Evolutionary conservation across 2,888 invertebrate species (phyloP).

Genomic region (Alviniconcha strummeri): DNA sequence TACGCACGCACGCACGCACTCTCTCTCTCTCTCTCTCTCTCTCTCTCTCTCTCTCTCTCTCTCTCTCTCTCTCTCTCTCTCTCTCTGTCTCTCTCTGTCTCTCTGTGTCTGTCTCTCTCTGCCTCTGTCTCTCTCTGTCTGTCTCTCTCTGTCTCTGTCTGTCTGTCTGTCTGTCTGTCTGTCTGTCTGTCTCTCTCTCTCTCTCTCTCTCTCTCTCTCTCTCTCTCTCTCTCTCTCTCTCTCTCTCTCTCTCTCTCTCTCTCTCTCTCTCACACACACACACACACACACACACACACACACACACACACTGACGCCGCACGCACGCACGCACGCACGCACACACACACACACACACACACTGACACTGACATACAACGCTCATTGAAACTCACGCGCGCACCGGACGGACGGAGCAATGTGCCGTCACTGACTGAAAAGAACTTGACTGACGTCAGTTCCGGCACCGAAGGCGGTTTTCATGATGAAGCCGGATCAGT

Average conservation of each 20-base stretch:
- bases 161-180: not conserved
- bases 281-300: constrained; percentile 2
- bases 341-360: not conserved
- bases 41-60: no score
- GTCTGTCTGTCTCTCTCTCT: not conserved
- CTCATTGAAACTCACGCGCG: no score
- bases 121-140: no score
- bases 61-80: not conserved
- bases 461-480: no score
- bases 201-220: constrained; percentile 6
- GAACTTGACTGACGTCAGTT: no score
- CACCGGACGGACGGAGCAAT: no score
- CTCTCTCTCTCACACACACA: not conserved
- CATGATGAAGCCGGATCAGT: no score
- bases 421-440: no score
- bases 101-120: not conserved
- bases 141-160: not conserved
- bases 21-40: no score
- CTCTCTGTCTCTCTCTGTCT: not conserved
- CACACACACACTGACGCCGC: not conserved
- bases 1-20: no score
- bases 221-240: not conserved
- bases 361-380: no score
- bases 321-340: not conserved
- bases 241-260: not conserved